Percentiles rank a stretch among this genome's conserved stretches.
Evolutionary conservation across 1,140 invertebrate genomes (phyloP).

Genomic region (Acyrthosiphon pisum): DNA sequence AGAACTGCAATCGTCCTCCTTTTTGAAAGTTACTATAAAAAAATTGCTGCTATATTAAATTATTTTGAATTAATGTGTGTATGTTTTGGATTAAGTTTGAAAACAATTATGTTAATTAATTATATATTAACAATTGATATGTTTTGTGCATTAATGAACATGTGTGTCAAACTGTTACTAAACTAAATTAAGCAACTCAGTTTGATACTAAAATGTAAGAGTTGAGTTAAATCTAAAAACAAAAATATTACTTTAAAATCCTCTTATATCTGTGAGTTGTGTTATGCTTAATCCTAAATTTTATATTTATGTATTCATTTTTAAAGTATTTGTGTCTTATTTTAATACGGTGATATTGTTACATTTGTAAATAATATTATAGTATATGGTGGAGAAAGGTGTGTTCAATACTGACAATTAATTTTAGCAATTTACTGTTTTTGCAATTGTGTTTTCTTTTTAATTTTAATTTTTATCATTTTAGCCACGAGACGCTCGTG

Average conservation of each 20-base stretch:
- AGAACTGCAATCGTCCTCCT: background rate
- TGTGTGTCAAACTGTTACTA: slow-evolving; percentile 2
- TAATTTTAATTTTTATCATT: slow-evolving; percentile 58
- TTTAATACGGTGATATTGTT: background rate
- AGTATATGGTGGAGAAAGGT: background rate
- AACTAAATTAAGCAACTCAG: background rate
- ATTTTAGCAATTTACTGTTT: background rate
- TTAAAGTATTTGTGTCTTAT: background rate
- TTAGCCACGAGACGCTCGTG: slow-evolving; percentile 72
- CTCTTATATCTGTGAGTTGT: background rate
- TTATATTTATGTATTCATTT: background rate
- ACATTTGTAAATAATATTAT: background rate
- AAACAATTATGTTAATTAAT: slow-evolving; percentile 15
- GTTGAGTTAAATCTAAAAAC: background rate
- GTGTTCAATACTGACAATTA: background rate
- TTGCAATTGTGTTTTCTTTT: background rate
- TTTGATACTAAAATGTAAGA: background rate
- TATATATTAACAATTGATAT: background rate
- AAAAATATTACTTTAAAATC: background rate
- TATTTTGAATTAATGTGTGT: background rate
- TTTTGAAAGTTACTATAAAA: background rate
- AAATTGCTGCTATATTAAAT: background rate
- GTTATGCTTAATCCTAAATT: background rate
- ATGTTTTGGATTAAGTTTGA: background rate
- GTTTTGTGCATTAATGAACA: background rate